These are phyloP conservation scores for Phyllotis vaccarum DNA, from an alignment of 2,797 vertebrate species.

Conservation along the genomic window DNA sequence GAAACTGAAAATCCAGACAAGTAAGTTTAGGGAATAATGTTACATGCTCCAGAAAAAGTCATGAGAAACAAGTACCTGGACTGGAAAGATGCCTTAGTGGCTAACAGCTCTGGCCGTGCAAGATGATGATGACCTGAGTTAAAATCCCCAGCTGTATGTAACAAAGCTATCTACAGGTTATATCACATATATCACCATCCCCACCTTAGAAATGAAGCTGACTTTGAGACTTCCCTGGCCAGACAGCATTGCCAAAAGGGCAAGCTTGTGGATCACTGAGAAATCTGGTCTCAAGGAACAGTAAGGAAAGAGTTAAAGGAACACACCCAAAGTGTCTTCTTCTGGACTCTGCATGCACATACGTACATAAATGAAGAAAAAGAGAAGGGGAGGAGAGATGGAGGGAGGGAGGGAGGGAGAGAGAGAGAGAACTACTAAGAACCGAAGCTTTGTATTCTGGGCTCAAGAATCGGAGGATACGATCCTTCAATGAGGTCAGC, in stretches of 20 bases:
- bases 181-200: too few relatives aligned
- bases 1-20: neutral
- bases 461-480: neutral
- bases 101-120: neutral
- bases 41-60: neutral
- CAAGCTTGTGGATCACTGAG: neutral
- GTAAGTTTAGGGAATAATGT: neutral
- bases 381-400: neutral
- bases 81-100: neutral
- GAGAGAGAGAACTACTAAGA: neutral
- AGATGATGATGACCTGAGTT: neutral
- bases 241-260: neutral
- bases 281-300: neutral
- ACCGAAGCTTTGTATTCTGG: neutral
- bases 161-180: neutral
- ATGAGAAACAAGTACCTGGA: neutral
- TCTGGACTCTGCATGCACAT: neutral
- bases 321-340: neutral
- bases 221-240: neutral
- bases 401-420: too few relatives aligned
- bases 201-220: too few relatives aligned
- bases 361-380: neutral
- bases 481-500: neutral
- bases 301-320: neutral
- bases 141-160: neutral